Conservation (phyloP, 2,797 vertebrate species). For the Sebastolobus altivelis region DNA sequence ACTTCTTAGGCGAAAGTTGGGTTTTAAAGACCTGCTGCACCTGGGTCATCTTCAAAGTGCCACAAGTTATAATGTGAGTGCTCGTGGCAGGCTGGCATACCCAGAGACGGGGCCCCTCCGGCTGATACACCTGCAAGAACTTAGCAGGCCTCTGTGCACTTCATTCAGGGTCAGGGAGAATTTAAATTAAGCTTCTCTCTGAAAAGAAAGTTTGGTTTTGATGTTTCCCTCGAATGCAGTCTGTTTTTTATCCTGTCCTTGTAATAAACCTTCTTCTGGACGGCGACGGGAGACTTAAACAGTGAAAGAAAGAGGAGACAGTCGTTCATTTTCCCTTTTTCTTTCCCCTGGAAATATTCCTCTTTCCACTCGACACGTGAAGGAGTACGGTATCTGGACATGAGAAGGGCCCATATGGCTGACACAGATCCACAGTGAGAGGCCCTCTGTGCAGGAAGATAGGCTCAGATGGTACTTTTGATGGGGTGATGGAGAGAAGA, state of each 20-base stretch:
- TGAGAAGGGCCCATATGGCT: conserved; percentile 67
- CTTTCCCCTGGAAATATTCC: conserved; percentile 36
- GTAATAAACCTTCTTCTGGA: conserved; percentile 39
- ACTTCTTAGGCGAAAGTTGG: conserved; percentile 87
- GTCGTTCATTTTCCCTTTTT: conserved; percentile 37
- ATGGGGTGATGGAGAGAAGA: conserved; percentile 68
- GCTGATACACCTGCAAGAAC: conserved; percentile 73
- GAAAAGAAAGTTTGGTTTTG: conserved; percentile 48
- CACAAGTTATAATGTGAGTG: conserved; percentile 56
- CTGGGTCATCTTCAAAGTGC: conserved; percentile 80
- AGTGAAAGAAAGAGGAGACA: conserved; percentile 19
- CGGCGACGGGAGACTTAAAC: conserved; percentile 46
- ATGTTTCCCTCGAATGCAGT: not conserved
- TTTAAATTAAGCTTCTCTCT: conserved; percentile 50
- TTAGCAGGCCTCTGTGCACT: conserved; percentile 60
- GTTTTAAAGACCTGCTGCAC: conserved; percentile 84
- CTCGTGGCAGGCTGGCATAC: conserved; percentile 50
- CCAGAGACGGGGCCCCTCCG: conserved; percentile 48
- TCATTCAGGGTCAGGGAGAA: conserved; percentile 58
- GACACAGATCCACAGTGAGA: conserved; percentile 58
- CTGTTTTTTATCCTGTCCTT: conserved; percentile 30
- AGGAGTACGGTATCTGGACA: conserved; percentile 51
- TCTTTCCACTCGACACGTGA: conserved; percentile 29
- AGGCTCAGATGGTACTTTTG: conserved; percentile 65
- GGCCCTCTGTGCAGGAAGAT: conserved; percentile 52